Conservation (phyloP, 1,140 invertebrate species). For the Brachionus paranguensis region DNA sequence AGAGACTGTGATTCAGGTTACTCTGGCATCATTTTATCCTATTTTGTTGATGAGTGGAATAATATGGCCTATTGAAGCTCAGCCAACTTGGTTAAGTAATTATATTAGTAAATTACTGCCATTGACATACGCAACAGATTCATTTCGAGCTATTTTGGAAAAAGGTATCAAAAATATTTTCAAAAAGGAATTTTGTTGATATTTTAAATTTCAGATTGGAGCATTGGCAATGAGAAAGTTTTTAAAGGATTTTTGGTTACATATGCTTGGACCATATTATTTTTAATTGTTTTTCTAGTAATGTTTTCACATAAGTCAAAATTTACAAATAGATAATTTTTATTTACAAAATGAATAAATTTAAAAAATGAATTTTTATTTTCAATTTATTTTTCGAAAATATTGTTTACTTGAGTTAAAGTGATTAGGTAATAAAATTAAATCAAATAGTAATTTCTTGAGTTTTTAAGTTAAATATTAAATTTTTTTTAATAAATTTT, state of each 20-base stretch:
- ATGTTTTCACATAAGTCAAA: slow-evolving; percentile 17
- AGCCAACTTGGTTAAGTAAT: slow-evolving; percentile 9
- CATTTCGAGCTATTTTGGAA: slow-evolving; percentile 10
- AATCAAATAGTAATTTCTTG: too few relatives aligned
- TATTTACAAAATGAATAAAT: neutral
- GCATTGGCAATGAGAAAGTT: neutral
- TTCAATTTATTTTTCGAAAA: neutral
- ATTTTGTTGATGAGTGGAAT: slow-evolving; percentile 37
- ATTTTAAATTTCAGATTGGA: slow-evolving; percentile 10
- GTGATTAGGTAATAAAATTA: too few relatives aligned
- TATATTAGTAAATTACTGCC: neutral
- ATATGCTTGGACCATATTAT: neutral
- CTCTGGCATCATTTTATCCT: slow-evolving; percentile 22
- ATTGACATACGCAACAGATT: slow-evolving; percentile 26
- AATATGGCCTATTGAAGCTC: slow-evolving; percentile 37
- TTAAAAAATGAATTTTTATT: neutral
- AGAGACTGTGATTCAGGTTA: slow-evolving; percentile 37
- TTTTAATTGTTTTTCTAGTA: slow-evolving; percentile 14
- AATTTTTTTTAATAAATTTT: too few relatives aligned
- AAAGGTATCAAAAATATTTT: neutral
- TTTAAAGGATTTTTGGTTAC: slow-evolving; percentile 17
- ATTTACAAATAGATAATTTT: neutral
- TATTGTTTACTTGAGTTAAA: too few relatives aligned
- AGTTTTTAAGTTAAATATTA: too few relatives aligned
- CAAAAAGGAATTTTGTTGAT: neutral